Conservation (phyloP, 2,113 vertebrate genomes). For the Microcebus murinus region DNA sequence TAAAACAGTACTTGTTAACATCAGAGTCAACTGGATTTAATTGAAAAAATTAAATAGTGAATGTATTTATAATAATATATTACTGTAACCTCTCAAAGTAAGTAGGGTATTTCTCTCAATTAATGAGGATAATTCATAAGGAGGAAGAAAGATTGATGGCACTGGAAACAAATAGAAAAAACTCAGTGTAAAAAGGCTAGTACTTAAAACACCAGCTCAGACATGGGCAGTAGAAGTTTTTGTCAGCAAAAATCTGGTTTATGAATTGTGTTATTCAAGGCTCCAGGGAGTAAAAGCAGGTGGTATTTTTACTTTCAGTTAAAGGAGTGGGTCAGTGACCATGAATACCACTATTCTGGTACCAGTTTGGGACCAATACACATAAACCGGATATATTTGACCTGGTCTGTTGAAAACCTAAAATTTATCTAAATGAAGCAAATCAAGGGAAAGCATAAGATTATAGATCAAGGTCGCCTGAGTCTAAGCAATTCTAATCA, state of each 20-base stretch:
- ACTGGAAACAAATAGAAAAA: not conserved
- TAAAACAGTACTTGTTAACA: not conserved
- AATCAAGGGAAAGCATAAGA: not conserved
- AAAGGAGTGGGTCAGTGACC: not conserved
- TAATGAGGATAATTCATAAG: not conserved
- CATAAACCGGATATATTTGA: not conserved
- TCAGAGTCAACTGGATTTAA: not conserved
- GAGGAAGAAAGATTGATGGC: not conserved
- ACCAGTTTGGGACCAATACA: not conserved
- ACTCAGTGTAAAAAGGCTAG: not conserved
- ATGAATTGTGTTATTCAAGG: not conserved
- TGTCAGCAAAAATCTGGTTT: not conserved
- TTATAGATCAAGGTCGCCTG: not conserved
- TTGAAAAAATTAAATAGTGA: not conserved
- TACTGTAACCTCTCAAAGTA: not conserved
- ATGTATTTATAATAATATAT: not conserved
- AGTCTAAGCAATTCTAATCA: not conserved
- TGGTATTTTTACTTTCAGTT: not conserved
- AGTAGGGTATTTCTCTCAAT: not conserved
- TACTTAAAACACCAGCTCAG: not conserved
- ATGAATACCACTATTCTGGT: not conserved
- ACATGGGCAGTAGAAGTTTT: not conserved
- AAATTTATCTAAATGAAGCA: not conserved
- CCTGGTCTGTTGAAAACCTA: not conserved
- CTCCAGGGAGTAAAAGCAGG: not conserved